Evolutionary conservation across 2,113 vertebrate species (phyloP), one percentile per base, ranked within the genome.

Genomic region (Brienomyrus longianalis): DNA sequence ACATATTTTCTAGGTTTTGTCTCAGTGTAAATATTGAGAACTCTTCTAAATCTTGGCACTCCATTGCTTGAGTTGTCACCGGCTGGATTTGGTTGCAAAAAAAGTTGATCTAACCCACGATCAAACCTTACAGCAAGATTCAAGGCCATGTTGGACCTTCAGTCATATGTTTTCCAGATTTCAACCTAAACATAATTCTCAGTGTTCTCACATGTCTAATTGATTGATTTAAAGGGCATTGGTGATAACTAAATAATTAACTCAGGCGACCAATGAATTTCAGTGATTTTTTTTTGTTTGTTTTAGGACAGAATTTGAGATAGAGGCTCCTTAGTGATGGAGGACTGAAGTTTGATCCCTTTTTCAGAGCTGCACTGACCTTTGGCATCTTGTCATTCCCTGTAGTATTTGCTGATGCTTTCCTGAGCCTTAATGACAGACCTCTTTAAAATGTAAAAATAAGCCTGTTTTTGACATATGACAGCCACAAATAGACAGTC

Each of bases 401-500:
- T 80, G 35, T 39, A 77, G 70, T 77, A 2, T 77, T 8, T 17
- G 3, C 23, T 31, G 50, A 51, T 31, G 11, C 50, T 54, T 54
- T 87, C 51, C 85, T 52, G 27, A 31, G 51, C 31, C 13, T 11
- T 27, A n/a, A 35, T 43, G 35, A 80, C 19, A 39, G 74, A 39
- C 47, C 48, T 15, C 27, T 83, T 83, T 70, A 70, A 31, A 27
- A 70, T 31, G 62, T 31, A 70, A 70, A 70, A 31, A 70, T 86
- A 51, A 87, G 2, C 13, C 27, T 54, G 27, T 54, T 54, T 52
- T 52, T 54, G 51, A 27, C 27, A 27, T 13, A 66, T 90, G 88
- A 74, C 88, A 88, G 90, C 89, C 89, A 91, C 87, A 52, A 90
- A 93, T 93, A 93, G 92, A 92, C 91, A 93, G 91, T 87, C 91